Base-by-base conservation (phyloP, 2,113 vertebrate genomes). In the Andinoacara biseriatus region DNA sequence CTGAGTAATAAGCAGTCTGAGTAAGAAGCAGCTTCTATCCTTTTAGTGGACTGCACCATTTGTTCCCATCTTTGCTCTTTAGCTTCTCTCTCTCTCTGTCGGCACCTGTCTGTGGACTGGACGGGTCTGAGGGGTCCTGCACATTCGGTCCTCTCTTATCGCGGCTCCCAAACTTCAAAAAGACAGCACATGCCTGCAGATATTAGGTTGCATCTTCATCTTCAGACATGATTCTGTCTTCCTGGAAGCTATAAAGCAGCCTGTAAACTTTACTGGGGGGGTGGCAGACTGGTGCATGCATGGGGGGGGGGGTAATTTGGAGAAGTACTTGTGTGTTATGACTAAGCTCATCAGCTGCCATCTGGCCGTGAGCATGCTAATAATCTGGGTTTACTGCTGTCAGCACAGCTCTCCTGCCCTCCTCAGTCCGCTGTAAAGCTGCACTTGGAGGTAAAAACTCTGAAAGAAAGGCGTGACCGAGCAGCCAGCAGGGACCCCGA, bases 301-400 rank as follows among this genome's bases (percentile, higher is more conserved):
- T 65, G 63, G 18, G 40, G 69, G 76, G 63, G 18, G 40, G 69
- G 76, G 65, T 84, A 65, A 67, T 87, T 77, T 75, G 15, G 69
- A 61, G 61, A 63, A 57, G 82, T 78, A 78, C 87, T 85, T 88
- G 59, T 61, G 80, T 78, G 84, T 91, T 90, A 86, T 92, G 91
- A 92, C 89, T 95, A 96, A 96, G 85, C 93, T 93, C 90, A 93
- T 95, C 95, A 94, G 91, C 74, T 90, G 91, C 93, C 96, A 97
- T 96, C 96, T 96, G 96, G 96, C 84, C 62, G 18, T 83, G 84
- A 95, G 91, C 83, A 91, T 94, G 76, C 93, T 95, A 94, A 95
- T 97, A 96, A 97, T 95, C 96, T 94, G 91, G 92, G 87, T 72
- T 96, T 96, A 95, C 80, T 76, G 85, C 86, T 84, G 86, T 85